These are phyloP conservation scores for Notocelia uddmanniana DNA, from an alignment of 2,888 invertebrate species.

Conservation along the genomic window DNA sequence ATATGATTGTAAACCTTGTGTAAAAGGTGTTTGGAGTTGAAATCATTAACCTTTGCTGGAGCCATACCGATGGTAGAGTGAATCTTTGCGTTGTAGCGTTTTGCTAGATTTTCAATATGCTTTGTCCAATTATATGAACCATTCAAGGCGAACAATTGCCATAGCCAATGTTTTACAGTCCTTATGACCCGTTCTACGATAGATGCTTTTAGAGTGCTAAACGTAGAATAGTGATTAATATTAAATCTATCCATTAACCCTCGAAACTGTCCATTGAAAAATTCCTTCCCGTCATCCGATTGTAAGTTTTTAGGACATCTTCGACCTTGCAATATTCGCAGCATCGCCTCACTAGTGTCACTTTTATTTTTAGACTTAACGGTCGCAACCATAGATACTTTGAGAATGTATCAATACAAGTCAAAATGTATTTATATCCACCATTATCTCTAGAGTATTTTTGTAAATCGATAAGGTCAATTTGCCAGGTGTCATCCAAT, in stretches of 20 bases:
- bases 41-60: not conserved
- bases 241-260: not conserved
- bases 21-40: not conserved
- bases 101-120: not conserved
- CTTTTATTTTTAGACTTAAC: slow-evolving; percentile 17
- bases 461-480: slow-evolving; percentile 28
- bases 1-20: slow-evolving; percentile 12
- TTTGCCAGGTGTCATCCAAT: slow-evolving; percentile 29
- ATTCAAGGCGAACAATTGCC: slow-evolving; percentile 5
- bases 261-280: slow-evolving; percentile 24
- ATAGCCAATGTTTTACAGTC: slow-evolving; percentile 10
- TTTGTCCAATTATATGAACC: slow-evolving; percentile 6
- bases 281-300: slow-evolving; percentile 27
- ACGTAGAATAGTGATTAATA: slow-evolving; percentile 34
- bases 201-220: slow-evolving; percentile 17
- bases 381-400: slow-evolving; percentile 22
- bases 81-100: not conserved
- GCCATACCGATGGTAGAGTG: slow-evolving; percentile 7
- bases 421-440: slow-evolving; percentile 9
- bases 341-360: no score
- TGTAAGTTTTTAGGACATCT: slow-evolving; percentile 25
- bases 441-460: slow-evolving; percentile 16
- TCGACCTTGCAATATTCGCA: slow-evolving; percentile 3
- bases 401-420: slow-evolving; percentile 30
- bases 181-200: slow-evolving; percentile 5